Percentiles rank a stretch among this genome's conserved stretches.
Evolutionary conservation across 2,888 invertebrate genomes (phyloP).

Genomic region (Tipula vernalis): DNA sequence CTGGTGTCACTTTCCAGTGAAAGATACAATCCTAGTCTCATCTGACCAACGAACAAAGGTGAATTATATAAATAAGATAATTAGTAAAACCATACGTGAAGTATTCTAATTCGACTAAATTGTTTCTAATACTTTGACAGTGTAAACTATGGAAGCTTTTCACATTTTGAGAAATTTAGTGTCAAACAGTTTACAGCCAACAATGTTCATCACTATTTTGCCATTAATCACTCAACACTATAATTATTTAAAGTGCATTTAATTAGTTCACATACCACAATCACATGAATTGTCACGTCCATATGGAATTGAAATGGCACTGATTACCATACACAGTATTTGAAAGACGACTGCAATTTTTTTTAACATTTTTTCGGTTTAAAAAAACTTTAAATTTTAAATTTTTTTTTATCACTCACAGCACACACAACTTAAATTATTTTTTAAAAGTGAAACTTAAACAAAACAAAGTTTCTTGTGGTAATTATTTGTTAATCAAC

Average conservation of each 20-base stretch:
- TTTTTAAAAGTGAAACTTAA: conserved; percentile 8
- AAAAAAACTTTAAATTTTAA: neutral
- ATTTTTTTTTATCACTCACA: neutral
- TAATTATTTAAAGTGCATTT: too few species aligned
- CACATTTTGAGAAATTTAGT: too few species aligned
- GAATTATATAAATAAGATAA: too few species aligned
- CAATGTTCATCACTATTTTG: too few species aligned
- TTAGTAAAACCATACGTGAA: too few species aligned
- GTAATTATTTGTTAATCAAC: neutral
- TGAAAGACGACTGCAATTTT: neutral
- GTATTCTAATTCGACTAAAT: too few species aligned
- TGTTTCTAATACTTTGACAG: too few species aligned
- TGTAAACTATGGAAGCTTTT: too few species aligned
- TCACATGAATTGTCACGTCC: conserved; percentile 18
- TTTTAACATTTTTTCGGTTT: neutral
- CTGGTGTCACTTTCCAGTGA: neutral
- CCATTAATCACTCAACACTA: neutral
- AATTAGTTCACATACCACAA: conserved; percentile 17
- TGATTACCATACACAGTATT: neutral
- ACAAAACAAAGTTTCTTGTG: neutral
- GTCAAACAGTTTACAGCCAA: too few species aligned
- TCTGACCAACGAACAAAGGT: too few species aligned
- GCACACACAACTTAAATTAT: neutral
- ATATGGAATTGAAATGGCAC: conserved; percentile 11
- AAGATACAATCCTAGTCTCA: neutral